A percentile compares a stretch with the other conserved stretches of the same genome.
Evolutionary conservation across 2,888 invertebrate species (phyloP).

Genomic region (Cheilosia vulpina): DNA sequence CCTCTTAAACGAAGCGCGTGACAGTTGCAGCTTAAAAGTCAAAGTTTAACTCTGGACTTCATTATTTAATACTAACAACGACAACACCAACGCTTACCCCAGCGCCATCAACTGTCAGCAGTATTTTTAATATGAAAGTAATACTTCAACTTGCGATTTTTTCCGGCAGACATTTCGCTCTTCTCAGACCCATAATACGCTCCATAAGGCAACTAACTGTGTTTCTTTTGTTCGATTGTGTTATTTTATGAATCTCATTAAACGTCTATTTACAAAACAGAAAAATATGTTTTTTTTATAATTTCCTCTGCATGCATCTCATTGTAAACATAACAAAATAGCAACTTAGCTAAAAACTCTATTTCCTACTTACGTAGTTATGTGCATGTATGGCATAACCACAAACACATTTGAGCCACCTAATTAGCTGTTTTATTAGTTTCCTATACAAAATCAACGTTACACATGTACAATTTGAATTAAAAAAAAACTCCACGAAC

Average conservation of each 20-base stretch:
- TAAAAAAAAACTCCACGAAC: conserved; percentile 32
- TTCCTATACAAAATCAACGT: conserved; percentile 21
- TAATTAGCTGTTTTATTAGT: conserved; percentile 28
- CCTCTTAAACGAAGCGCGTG: no score
- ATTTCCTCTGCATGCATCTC: conserved; percentile 6
- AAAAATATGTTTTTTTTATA: neutral
- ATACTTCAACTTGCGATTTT: neutral
- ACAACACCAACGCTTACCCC: no score
- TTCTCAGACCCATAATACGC: neutral
- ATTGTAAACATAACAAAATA: neutral
- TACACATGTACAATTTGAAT: conserved; percentile 37
- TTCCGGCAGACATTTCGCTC: neutral
- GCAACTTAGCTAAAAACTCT: conserved; percentile 17
- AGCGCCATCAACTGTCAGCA: no score
- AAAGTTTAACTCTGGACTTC: no score
- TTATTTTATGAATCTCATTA: conserved; percentile 47
- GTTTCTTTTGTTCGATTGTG: neutral
- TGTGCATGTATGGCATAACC: conserved; percentile 20
- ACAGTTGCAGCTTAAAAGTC: no score
- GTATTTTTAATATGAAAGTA: neutral
- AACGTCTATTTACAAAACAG: conserved; percentile 15
- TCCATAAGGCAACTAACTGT: conserved; percentile 12
- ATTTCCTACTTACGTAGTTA: conserved; percentile 13
- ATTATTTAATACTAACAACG: no score
- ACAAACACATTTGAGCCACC: conserved; percentile 27